Conservation (phyloP, 2,888 invertebrate species). For the Sclerodermus sp. region DNA sequence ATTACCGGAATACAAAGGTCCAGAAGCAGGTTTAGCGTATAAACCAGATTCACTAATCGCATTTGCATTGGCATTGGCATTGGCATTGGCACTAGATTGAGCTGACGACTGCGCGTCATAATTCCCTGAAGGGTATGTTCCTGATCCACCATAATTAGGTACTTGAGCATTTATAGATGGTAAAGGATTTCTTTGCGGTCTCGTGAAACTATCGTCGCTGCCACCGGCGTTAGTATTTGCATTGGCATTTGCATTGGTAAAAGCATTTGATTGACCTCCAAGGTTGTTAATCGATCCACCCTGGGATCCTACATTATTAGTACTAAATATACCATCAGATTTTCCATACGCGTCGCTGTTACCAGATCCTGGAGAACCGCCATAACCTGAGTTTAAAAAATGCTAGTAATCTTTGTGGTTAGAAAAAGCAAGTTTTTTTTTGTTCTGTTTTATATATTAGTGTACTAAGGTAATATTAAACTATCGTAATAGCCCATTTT, state of each 20-base stretch:
- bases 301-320: too few relatives aligned
- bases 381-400: conserved; percentile 3
- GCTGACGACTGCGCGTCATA: conserved; percentile 1
- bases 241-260: conserved; percentile 11
- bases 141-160: background rate
- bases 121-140: conserved; percentile 6
- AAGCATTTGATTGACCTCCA: too few relatives aligned
- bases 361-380: background rate
- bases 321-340: too few relatives aligned
- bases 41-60: background rate
- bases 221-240: conserved; percentile 14
- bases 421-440: too few relatives aligned
- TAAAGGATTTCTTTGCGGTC: too few relatives aligned
- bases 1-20: background rate
- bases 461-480: too few relatives aligned
- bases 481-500: too few relatives aligned
- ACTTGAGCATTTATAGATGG: background rate
- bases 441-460: too few relatives aligned
- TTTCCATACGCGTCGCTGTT: background rate
- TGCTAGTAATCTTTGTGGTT: too few relatives aligned
- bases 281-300: too few relatives aligned
- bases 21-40: background rate
- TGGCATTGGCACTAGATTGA: conserved; percentile 12
- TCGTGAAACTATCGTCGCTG: background rate
- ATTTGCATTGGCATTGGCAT: conserved; percentile 13